Base-by-base conservation (phyloP, 2,888 invertebrate genomes). In the Glyphotaelius pellucidus region DNA sequence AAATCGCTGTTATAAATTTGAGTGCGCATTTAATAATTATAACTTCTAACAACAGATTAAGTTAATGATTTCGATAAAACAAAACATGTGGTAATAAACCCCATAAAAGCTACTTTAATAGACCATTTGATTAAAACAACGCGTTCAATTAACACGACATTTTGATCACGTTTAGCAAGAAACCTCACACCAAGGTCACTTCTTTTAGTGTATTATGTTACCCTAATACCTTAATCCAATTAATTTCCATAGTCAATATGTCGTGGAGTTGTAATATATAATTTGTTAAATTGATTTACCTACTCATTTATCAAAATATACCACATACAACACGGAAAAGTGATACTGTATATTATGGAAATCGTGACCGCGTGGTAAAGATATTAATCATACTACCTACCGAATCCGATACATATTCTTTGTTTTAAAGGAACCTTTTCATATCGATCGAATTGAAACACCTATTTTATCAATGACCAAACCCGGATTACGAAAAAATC, bases 231-330 rank as follows among this genome's bases (percentile, higher is more conserved):
- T 30, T 7, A 86, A 42, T 30, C 31, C 30, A n/a, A n/a, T 38
- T 35, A 84, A 84, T 84, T 30, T n/a, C 42, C 14, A 11, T 86
- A 86, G 86, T 42, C 86, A 86, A 86, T 32, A 31, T 42, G 42
- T 86, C 84, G 84, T 84, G 84, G 38, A 67, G 38, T 42, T 47
- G 35, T 47, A 86, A 42, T 32, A 31, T 80, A 89, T 89, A 89
- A 89, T 89, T 80, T 35, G 79, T 89, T 89, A 89, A 89, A 80
- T 89, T 79, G 88, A 89, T 89, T 79, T 89, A 80, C 88, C 35
- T 80, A 89, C 88, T 35, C 38, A n/a, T 89, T 38, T 79, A 42
- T 32, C 79, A 35, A 38, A 67, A 89, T 38, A 79, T 38, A 25
- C 35, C n/a, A 38, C 79, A 89, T 35, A 19, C 52, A 67, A 87